Percentiles rank a stretch among this genome's conserved stretches.
Evolutionary conservation across 2,888 invertebrate genomes (phyloP).

Genomic region (Sepioteuthis lessoniana): DNA sequence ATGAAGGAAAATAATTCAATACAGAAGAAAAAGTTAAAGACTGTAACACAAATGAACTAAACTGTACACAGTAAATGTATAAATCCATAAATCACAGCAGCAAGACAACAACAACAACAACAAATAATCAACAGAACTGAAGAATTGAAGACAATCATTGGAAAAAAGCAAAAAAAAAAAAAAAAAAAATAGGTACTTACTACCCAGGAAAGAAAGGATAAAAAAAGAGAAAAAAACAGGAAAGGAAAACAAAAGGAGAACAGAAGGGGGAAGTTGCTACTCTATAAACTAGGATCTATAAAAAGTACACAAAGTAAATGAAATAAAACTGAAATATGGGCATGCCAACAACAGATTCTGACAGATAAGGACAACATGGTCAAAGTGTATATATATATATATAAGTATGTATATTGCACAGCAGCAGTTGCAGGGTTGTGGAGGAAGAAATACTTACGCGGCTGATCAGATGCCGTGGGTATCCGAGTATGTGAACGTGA

Average conservation of each 20-base stretch:
- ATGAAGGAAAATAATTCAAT: not conserved
- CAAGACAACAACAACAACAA: not conserved
- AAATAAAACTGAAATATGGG: conserved; percentile 33
- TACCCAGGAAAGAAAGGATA: not conserved
- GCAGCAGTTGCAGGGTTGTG: conserved; percentile 8
- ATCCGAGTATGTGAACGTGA: conserved; percentile 80
- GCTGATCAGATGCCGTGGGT: conserved; percentile 59
- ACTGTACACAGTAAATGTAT: not conserved
- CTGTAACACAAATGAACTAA: not conserved
- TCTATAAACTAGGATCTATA: not conserved
- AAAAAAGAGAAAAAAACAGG: not conserved
- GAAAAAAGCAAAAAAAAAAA: not conserved
- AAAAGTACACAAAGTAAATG: not conserved
- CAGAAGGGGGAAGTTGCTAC: not conserved
- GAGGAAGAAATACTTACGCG: conserved; percentile 59
- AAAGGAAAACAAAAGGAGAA: not conserved
- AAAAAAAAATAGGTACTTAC: not conserved
- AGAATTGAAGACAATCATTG: not conserved
- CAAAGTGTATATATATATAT: not conserved
- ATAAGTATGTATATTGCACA: not conserved
- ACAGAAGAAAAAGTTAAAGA: not conserved
- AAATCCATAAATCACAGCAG: not conserved
- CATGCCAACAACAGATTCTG: conserved; percentile 23
- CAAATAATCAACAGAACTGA: not conserved
- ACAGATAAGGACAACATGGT: not conserved